Evolutionary conservation across 2,113 vertebrate species (phyloP).

Genomic region (Phylloscopus trochilus): DNA sequence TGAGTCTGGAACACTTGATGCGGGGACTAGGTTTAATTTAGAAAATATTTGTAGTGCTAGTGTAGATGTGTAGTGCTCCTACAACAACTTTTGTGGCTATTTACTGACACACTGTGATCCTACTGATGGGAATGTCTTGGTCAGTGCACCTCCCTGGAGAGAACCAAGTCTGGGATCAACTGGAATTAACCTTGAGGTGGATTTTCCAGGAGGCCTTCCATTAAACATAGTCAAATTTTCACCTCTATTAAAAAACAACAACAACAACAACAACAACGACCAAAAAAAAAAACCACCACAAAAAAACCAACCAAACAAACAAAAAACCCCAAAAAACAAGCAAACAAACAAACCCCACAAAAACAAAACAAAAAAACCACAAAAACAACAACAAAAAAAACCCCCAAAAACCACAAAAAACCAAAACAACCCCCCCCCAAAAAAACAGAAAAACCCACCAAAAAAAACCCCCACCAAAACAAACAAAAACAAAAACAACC

Average conservation of each 20-base stretch:
- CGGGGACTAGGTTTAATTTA: neutral
- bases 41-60: neutral
- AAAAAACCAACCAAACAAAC: no score
- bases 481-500: no score
- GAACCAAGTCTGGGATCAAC: neutral
- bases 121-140: neutral
- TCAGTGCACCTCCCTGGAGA: neutral
- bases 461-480: no score
- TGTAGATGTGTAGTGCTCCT: neutral
- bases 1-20: neutral
- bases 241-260: neutral
- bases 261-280: no score
- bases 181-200: neutral
- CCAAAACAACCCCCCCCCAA: no score
- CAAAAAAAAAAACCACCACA: no score
- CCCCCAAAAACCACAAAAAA: no score
- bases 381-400: no score
- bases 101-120: fast-evolving
- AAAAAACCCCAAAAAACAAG: no score
- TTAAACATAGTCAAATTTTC: neutral
- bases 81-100: neutral
- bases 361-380: no score
- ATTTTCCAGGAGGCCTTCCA: neutral
- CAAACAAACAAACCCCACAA: no score
- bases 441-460: no score